Conservation (phyloP, 2,113 vertebrate genomes). For the Gopherus evgoodei region DNA sequence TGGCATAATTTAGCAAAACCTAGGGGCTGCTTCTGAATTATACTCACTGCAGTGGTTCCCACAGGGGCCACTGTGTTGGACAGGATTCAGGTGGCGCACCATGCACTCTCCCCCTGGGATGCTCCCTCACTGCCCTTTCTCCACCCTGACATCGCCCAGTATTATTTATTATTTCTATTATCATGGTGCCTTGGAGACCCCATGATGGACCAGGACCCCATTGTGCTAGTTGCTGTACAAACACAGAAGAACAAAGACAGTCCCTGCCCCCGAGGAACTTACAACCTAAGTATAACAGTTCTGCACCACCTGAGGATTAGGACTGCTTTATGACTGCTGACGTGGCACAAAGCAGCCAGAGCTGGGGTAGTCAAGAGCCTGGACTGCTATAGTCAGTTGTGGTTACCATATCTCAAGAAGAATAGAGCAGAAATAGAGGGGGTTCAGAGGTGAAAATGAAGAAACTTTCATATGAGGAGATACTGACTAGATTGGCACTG, state of each 20-base stretch:
- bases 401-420: neutral
- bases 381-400: neutral
- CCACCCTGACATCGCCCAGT: too few relatives aligned
- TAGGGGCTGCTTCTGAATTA: neutral
- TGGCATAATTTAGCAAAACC: neutral
- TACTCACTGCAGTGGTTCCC: neutral
- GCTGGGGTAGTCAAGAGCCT: neutral
- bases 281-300: neutral
- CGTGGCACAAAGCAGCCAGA: neutral
- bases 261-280: accelerated
- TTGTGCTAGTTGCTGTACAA: too few relatives aligned
- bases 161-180: too few relatives aligned
- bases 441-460: neutral
- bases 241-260: too few relatives aligned
- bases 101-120: neutral
- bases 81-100: neutral
- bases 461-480: neutral
- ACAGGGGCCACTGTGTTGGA: neutral
- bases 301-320: neutral
- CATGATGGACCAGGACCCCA: too few relatives aligned
- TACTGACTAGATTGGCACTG: neutral
- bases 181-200: too few relatives aligned
- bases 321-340: neutral
- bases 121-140: neutral
- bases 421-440: neutral